Evolutionary conservation across 2,888 invertebrate species (phyloP), one percentile per base, ranked within the genome.

Genomic region (Megaustenia siamemsis): DNA sequence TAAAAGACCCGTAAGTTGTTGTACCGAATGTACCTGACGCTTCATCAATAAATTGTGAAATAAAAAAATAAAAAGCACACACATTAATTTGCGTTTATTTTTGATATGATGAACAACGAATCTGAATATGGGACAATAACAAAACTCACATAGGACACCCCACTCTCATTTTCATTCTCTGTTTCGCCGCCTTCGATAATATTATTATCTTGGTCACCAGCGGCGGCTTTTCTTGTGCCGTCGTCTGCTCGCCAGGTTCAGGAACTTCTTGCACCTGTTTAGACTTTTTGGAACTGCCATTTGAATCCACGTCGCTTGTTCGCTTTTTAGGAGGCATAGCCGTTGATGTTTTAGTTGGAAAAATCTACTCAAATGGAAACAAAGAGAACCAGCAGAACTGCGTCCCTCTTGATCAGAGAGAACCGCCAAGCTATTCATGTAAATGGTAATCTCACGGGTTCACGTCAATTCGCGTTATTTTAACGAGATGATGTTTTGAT

Each of bases 281-380:
- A 85, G 90, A 91, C 87, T 90, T 91, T 77, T 90, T 92, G n/a
- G 89, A 84, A 77, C 88, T 88, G 12, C 88, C 87, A 69, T 90
- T 89, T 60, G 88, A 86, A 63, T 87, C 89, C 71, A 82, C 89
- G 75, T 89, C 91, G 63, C 89, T 88, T 66, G 89, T 88, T 86
- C 91, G 86, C 87, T 91, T 91, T 86, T 90, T 92, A 49, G 92
- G 91, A 82, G 92, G 91, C 82, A 85, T 87, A 82, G 68, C 81
- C 43, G 69, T 63, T 63, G 63, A 63, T 32, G 15, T 8, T 63
- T 32, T 63, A 18, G 45, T 73, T 24, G 32, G 49, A 49, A 73
- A 24, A 43, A 10, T 24, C n/a, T n/a, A 10, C 45, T 28, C 0
- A 28, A 32, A 49, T 32, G 1, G 28, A n/a, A 78, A 82, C 81